These are phyloP conservation scores for Drosophila ananassae DNA, from an alignment of 1,140 invertebrate genomes.

Conservation along the genomic window DNA sequence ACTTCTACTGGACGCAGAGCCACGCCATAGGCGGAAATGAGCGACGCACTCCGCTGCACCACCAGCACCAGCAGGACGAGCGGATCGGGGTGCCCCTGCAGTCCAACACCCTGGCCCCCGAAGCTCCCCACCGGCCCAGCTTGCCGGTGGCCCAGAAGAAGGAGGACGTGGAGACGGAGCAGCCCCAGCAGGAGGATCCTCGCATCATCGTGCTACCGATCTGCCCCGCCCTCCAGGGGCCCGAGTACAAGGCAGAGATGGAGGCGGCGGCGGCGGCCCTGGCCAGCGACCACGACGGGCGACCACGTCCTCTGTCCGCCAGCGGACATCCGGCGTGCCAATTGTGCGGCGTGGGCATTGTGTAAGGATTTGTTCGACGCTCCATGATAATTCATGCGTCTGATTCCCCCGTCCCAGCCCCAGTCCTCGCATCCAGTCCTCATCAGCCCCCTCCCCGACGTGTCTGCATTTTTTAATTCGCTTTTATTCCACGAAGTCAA, in stretches of 20 bases:
- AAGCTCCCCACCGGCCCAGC: slow-evolving; percentile 84
- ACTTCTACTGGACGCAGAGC: slow-evolving; percentile 87
- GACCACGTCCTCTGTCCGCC: slow-evolving; percentile 69
- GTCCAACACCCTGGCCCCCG: slow-evolving; percentile 72
- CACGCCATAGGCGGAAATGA: slow-evolving; percentile 86
- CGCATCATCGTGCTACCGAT: slow-evolving; percentile 78
- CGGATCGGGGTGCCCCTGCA: slow-evolving; percentile 69
- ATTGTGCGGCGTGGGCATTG: slow-evolving; percentile 82
- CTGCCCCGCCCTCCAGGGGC: slow-evolving; percentile 73
- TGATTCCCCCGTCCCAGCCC: not conserved
- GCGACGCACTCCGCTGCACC: slow-evolving; percentile 64
- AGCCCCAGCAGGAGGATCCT: slow-evolving; percentile 60
- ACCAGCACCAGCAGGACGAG: slow-evolving; percentile 67
- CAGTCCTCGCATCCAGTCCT: not conserved
- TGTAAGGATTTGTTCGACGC: slow-evolving; percentile 76
- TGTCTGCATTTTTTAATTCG: slow-evolving; percentile 77
- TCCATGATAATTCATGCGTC: slow-evolving; percentile 69
- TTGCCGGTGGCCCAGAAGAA: slow-evolving; percentile 69
- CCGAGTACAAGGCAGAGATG: slow-evolving; percentile 77
- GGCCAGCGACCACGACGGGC: slow-evolving; percentile 45
- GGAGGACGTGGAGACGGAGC: slow-evolving; percentile 21
- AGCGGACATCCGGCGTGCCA: slow-evolving; percentile 81
- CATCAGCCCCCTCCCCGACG: slow-evolving; percentile 1
- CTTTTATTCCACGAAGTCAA: slow-evolving; percentile 70
- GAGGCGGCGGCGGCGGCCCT: slow-evolving; percentile 59